These are phyloP conservation scores for Diuraphis noxia DNA, from an alignment of 1,140 invertebrate genomes.

Conservation along the genomic window DNA sequence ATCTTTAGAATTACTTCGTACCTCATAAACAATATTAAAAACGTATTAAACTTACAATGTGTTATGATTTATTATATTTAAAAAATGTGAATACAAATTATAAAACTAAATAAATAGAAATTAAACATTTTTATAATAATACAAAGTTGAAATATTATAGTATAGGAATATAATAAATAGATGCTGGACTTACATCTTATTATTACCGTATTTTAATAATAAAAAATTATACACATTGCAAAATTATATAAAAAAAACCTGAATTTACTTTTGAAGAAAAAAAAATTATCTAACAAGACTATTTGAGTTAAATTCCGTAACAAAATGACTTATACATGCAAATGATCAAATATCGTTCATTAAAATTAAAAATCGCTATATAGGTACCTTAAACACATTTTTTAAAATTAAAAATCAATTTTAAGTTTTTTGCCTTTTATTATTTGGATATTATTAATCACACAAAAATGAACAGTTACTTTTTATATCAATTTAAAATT, in stretches of 20 bases:
- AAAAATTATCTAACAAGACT: not conserved
- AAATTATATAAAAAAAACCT: not conserved
- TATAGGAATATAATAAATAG: not conserved
- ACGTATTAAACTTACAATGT: not conserved
- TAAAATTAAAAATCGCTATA: not conserved
- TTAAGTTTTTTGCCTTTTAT: not conserved
- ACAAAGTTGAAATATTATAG: not conserved
- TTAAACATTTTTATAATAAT: not conserved
- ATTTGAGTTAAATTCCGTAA: not conserved
- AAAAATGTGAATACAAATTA: not conserved
- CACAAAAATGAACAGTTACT: not conserved
- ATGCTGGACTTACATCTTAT: not conserved
- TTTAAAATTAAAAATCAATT: not conserved
- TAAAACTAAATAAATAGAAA: not conserved
- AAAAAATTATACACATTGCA: not conserved
- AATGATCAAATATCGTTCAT: not conserved
- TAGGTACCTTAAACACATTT: not conserved
- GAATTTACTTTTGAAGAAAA: not conserved
- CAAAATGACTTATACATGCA: not conserved
- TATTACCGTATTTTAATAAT: not conserved
- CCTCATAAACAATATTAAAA: constrained; percentile 27
- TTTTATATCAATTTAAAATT: not conserved
- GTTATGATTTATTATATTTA: constrained; percentile 11
- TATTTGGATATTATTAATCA: not conserved
- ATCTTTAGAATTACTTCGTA: constrained; percentile 34